Conservation (phyloP, 2,888 invertebrate genomes). For the Eudasyphora cyanicolor region DNA sequence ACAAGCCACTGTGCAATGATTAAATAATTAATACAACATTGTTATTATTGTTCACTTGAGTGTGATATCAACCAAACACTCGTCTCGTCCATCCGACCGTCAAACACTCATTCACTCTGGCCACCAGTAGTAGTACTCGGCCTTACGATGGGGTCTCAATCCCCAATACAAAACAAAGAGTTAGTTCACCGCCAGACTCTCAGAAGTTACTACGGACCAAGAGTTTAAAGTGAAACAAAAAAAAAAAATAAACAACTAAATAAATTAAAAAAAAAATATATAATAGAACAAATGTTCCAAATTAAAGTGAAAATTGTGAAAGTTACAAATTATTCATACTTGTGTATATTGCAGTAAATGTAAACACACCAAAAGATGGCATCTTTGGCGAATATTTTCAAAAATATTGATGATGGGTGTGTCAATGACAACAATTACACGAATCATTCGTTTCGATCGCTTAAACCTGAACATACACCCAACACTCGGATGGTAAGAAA, state of each 20-base stretch:
- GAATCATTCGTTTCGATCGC: constrained; percentile 32
- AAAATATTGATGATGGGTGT: constrained; percentile 39
- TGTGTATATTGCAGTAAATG: constrained; percentile 7
- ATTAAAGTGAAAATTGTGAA: neutral
- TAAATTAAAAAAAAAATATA: neutral
- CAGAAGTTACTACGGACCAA: constrained; percentile 27
- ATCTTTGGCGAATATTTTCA: constrained; percentile 51
- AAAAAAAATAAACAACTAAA: neutral
- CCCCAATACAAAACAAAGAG: constrained; percentile 40
- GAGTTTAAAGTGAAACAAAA: constrained; percentile 4
- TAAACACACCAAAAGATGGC: constrained; percentile 27
- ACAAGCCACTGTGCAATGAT: constrained; percentile 58
- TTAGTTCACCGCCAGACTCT: constrained; percentile 59
- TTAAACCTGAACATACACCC: neutral
- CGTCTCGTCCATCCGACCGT: neutral
- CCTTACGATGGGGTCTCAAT: neutral
- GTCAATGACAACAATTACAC: constrained; percentile 41
- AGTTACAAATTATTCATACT: constrained; percentile 19
- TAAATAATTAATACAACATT: constrained; percentile 61
- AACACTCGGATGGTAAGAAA: constrained; percentile 14
- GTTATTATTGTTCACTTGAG: constrained; percentile 49
- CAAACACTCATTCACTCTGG: neutral
- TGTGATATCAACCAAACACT: constrained; percentile 35
- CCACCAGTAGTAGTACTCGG: neutral
- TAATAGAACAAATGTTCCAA: neutral